Percentiles rank a stretch among this genome's conserved stretches.
These are phyloP conservation scores for Larimichthys polyactis DNA, from an alignment of 2,113 vertebrate species.

Conservation along the genomic window DNA sequence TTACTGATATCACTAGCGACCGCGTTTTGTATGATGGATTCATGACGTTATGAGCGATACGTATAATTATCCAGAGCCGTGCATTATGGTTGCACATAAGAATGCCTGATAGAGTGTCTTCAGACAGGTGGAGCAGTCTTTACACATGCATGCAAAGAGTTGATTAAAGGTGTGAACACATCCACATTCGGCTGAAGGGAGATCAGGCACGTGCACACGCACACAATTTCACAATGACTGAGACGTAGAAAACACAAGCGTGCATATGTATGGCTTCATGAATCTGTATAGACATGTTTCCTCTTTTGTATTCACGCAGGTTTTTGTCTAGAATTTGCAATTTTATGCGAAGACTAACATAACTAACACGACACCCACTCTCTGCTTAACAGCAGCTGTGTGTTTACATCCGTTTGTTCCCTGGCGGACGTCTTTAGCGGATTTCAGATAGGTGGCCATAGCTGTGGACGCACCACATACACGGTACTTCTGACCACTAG, in stretches of 20 bases:
- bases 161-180: slow-evolving; percentile 5
- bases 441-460: slow-evolving; percentile 10
- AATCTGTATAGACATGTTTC: not conserved
- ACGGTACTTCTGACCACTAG: slow-evolving; percentile 3
- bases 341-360: slow-evolving; percentile 1
- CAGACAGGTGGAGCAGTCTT: not conserved
- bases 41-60: not conserved
- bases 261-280: slow-evolving; percentile 22
- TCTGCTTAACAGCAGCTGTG: not conserved
- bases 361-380: slow-evolving; percentile 18
- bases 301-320: not conserved
- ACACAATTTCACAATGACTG: slow-evolving; percentile 13
- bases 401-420: not conserved
- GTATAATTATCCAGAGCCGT: slow-evolving; percentile 7
- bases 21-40: not conserved
- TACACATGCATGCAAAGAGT: not conserved
- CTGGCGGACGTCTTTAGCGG: not conserved
- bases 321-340: not conserved
- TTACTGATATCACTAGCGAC: not conserved
- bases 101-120: not conserved
- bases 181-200: not conserved
- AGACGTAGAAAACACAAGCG: not conserved
- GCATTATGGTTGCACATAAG: too few species aligned
- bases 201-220: not conserved
- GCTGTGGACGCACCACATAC: slow-evolving; percentile 3